Evolutionary conservation across 30 jellyfish, hydroid and myxozoan species (phyloP), one percentile per base, ranked within the genome.

Genomic region (Aurelia coerulea): DNA sequence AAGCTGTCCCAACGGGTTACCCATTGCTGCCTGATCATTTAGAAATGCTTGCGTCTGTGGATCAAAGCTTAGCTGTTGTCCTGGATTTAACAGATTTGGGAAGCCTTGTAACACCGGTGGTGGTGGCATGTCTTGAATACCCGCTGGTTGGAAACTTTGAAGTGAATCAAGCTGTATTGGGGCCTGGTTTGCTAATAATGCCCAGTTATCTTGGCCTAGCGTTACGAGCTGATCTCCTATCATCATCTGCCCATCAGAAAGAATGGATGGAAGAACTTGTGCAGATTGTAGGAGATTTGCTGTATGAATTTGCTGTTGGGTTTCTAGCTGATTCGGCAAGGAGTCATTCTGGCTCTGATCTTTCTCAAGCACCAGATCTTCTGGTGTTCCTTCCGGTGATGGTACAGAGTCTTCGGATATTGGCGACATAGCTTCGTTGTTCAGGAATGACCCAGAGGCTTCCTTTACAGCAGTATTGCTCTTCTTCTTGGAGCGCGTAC

Each of bases 381-480:
- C 96, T 56, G 96, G 96, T 2, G 96, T 88, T 10, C 96, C 88
- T 46, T 69, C 96, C 2, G 96, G 96, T 19, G 96, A 78, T 65
- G 91, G 84, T 0, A 70, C 81, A 39, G 90, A 88, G 62, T 88
- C 96, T 14, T 78, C 88, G 9, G 96, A 88, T 71, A 79, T 78
- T 5, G 96, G 90, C 3, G 96, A 88, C 58, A 68, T 23, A 18
- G 96, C 94, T 19, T 74, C 94, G 54, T 85, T 59, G 50, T 50
- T 64, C 14, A 85, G 65, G 49, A 85, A 74, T 4, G 76, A 12
- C 18, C 88, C 89, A 7, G 94, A 66, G 5, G 88, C 83, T 51
- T 85, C 88, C 58, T 71, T 66, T 12, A 79, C 87, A 41, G 42
- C 59, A 65, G 39, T 68, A 2, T 84, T 52, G n/a, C 17, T 37